A percentile compares a stretch with the other conserved stretches of the same genome.
These are phyloP conservation scores for Cichlasoma orientale DNA, from an alignment of 2,797 vertebrate genomes.

Conservation along the genomic window DNA sequence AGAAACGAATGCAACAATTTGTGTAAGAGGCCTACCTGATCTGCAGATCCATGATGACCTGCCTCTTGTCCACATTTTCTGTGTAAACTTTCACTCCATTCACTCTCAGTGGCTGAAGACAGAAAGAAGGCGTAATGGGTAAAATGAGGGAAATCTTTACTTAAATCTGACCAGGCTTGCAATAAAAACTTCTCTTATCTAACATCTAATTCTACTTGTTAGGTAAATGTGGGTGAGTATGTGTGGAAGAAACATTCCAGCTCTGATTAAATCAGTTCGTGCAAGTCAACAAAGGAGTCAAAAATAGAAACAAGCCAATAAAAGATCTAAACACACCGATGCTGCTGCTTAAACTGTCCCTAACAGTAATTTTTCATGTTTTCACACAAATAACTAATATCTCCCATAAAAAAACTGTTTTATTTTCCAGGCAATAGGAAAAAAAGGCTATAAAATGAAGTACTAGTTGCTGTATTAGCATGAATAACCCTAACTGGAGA, in stretches of 20 bases:
- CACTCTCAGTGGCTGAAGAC: constrained; percentile 89
- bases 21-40: constrained; percentile 85
- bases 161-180: not conserved
- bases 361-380: rapidly evolving
- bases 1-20: not conserved
- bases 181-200: not conserved
- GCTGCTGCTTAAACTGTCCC: not conserved
- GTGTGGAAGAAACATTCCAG: rapidly evolving
- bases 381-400: not conserved
- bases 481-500: not conserved
- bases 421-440: not conserved
- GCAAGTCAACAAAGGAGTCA: not conserved
- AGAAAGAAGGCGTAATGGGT: not conserved
- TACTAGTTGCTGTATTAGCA: rapidly evolving
- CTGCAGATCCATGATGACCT: constrained; percentile 97
- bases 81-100: constrained; percentile 98
- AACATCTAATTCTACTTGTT: not conserved
- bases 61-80: constrained; percentile 97
- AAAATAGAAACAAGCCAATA: constrained; percentile 1
- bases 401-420: not conserved
- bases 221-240: not conserved
- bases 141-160: not conserved
- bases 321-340: not conserved
- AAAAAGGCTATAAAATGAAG: not conserved
- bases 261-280: not conserved